Percentiles rank a stretch among this genome's conserved stretches.
These are phyloP conservation scores for Lycocorax pyrrhopterus DNA, from an alignment of 2,113 vertebrate genomes.

Conservation along the genomic window DNA sequence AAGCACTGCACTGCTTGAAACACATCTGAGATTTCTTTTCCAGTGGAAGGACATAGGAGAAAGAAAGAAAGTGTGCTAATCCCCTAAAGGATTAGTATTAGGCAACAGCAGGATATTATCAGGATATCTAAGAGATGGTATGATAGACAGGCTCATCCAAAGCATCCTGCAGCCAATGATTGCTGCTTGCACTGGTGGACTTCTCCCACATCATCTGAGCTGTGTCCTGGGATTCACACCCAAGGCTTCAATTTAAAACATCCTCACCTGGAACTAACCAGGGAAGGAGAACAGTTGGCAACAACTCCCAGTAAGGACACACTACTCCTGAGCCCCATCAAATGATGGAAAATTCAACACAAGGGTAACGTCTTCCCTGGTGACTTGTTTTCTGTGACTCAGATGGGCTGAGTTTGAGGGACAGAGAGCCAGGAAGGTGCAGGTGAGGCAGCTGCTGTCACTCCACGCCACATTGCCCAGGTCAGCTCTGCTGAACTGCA, in stretches of 20 bases:
- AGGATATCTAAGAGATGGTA: neutral
- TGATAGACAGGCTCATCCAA: neutral
- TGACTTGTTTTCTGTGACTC: neutral
- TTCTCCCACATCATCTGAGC: neutral
- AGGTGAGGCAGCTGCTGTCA: neutral
- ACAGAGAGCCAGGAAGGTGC: neutral
- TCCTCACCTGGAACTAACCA: neutral
- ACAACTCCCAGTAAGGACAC: neutral
- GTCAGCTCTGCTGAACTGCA: neutral
- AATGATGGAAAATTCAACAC: neutral
- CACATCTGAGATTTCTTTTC: neutral
- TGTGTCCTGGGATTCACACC: neutral
- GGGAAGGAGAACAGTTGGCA: neutral
- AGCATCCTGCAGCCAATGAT: neutral
- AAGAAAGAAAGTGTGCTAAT: neutral
- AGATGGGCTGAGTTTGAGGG: neutral
- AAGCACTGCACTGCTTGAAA: neutral
- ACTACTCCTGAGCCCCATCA: neutral
- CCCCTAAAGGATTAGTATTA: neutral
- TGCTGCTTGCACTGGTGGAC: neutral
- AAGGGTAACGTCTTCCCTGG: neutral
- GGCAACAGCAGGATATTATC: neutral
- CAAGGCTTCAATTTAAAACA: neutral
- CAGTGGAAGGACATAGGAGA: neutral
- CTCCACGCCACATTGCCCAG: rapidly evolving